phyloP scores from a whole-genome alignment of 2,113 vertebrate species.

The Elephantulus edwardii region DNA sequence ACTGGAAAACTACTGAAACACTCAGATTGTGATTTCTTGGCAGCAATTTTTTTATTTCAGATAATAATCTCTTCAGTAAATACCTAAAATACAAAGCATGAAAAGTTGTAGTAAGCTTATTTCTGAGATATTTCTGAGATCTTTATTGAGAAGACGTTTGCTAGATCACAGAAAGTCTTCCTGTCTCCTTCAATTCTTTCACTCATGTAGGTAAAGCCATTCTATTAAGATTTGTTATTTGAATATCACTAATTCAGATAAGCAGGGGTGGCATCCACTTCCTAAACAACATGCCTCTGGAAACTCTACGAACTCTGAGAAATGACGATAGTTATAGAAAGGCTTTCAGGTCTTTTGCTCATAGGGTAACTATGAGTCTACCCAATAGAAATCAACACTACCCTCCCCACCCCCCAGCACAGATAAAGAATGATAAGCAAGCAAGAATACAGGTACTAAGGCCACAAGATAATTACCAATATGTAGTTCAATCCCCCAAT shows the following conservation, averaged over 20 bases:
- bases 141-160: not conserved
- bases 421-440: too few species aligned
- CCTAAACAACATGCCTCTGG: too few species aligned
- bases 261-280: too few species aligned
- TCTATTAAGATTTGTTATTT: not conserved
- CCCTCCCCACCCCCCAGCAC: too few species aligned
- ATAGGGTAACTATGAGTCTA: too few species aligned
- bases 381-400: too few species aligned
- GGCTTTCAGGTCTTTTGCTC: too few species aligned
- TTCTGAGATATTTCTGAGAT: constrained; percentile 32
- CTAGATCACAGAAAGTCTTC: not conserved
- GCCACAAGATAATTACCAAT: too few species aligned
- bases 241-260: not conserved
- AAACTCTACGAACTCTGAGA: too few species aligned
- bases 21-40: not conserved
- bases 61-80: not conserved
- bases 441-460: too few species aligned
- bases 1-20: not conserved
- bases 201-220: not conserved
- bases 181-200: not conserved
- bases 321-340: too few species aligned
- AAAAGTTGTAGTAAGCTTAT: not conserved
- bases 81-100: not conserved
- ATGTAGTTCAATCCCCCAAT: too few species aligned
- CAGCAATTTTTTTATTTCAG: not conserved